Evolutionary conservation across 2,888 invertebrate species (phyloP).

Genomic region (Pheosia gnoma): DNA sequence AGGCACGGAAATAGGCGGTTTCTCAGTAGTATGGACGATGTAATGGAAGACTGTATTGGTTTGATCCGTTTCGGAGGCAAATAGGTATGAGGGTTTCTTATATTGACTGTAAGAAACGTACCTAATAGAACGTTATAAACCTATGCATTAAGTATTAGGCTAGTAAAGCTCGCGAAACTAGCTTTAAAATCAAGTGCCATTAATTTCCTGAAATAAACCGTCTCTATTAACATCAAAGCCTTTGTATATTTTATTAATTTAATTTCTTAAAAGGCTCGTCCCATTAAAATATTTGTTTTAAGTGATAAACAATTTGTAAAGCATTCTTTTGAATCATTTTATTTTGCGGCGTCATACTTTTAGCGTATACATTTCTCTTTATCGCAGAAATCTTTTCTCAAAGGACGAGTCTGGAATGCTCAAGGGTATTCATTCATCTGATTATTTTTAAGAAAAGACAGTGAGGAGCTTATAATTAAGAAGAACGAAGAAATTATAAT

Average conservation of each 20-base stretch:
- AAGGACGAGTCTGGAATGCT: slow-evolving; percentile 68
- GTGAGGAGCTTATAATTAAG: slow-evolving; percentile 61
- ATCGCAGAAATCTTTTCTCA: slow-evolving; percentile 69
- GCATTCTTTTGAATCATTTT: slow-evolving; percentile 66
- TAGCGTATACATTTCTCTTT: slow-evolving; percentile 66
- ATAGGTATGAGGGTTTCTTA: too few species aligned
- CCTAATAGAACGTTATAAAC: too few species aligned
- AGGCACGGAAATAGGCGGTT: slow-evolving; percentile 4
- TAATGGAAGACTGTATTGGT: background rate
- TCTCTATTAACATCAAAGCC: slow-evolving; percentile 3
- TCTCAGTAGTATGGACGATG: background rate
- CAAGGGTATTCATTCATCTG: slow-evolving; percentile 72
- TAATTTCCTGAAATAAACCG: background rate
- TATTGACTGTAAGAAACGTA: too few species aligned
- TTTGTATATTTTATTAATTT: slow-evolving; percentile 10
- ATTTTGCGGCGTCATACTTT: slow-evolving; percentile 60
- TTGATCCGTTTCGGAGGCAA: background rate
- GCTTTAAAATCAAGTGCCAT: background rate
- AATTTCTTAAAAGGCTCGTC: slow-evolving; percentile 7
- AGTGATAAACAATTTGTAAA: slow-evolving; percentile 53
- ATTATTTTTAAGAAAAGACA: slow-evolving; percentile 67
- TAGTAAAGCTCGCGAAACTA: background rate
- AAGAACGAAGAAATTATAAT: slow-evolving; percentile 37
- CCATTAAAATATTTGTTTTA: slow-evolving; percentile 21
- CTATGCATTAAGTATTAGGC: too few species aligned